These are phyloP conservation scores for Ethmia dodecea DNA, from an alignment of 2,888 invertebrate genomes.

Conservation along the genomic window DNA sequence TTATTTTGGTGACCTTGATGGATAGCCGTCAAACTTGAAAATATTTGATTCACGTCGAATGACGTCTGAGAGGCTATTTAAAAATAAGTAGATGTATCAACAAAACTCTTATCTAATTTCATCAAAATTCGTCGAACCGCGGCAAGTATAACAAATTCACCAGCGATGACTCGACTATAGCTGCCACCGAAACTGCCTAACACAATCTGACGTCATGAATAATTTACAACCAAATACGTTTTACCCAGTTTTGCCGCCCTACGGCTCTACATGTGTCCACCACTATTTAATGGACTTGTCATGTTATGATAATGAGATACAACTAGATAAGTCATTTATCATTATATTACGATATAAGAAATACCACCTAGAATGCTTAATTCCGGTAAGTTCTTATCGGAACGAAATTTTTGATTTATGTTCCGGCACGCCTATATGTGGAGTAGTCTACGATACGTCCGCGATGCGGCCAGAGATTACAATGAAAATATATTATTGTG, in stretches of 20 bases:
- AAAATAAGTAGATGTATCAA: slow-evolving; percentile 28
- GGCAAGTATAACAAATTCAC: slow-evolving; percentile 50
- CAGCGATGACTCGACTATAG: slow-evolving; percentile 45
- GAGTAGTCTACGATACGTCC: slow-evolving; percentile 24
- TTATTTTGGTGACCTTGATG: too few species aligned
- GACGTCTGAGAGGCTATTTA: too few species aligned
- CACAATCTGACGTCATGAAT: slow-evolving; percentile 34
- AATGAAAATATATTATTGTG: slow-evolving; percentile 47
- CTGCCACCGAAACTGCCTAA: slow-evolving; percentile 23
- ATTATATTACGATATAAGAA: slow-evolving; percentile 48
- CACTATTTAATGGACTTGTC: slow-evolving; percentile 69
- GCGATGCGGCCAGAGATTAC: slow-evolving; percentile 39
- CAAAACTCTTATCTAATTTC: slow-evolving; percentile 37
- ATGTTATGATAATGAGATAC: slow-evolving; percentile 71
- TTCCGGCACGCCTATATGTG: slow-evolving; percentile 22
- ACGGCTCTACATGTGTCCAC: slow-evolving; percentile 42
- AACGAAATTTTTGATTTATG: slow-evolving; percentile 56
- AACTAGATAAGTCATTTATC: slow-evolving; percentile 59
- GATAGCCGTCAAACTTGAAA: too few species aligned
- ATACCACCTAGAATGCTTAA: slow-evolving; percentile 40
- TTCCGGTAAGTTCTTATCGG: slow-evolving; percentile 45
- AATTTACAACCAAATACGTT: slow-evolving; percentile 35
- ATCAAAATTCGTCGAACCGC: slow-evolving; percentile 47
- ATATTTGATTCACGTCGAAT: too few species aligned
- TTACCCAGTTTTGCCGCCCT: slow-evolving; percentile 28